Evolutionary conservation across 2,113 vertebrate genomes (phyloP).

Genomic region (Centropus bengalensis): DNA sequence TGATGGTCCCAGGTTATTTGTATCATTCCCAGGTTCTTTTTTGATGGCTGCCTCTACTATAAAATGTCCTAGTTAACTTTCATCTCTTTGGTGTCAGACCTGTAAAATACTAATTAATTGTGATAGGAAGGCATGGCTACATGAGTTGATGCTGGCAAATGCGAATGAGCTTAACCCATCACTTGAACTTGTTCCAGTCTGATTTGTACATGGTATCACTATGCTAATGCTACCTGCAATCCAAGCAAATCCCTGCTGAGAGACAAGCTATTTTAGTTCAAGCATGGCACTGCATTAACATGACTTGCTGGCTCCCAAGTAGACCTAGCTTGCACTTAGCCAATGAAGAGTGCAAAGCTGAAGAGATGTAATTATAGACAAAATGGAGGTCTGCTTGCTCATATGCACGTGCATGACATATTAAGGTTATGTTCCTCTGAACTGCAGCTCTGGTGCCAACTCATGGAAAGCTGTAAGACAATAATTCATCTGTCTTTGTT

Average conservation of each 20-base stretch:
- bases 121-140: not conserved
- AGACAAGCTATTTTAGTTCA: not conserved
- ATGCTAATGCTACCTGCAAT: not conserved
- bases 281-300: not conserved
- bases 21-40: not conserved
- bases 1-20: accelerated
- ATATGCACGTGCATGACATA: accelerated
- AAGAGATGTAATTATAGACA: not conserved
- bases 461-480: not conserved
- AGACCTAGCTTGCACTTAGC: not conserved
- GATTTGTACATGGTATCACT: not conserved
- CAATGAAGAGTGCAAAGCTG: not conserved
- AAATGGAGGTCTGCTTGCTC: not conserved
- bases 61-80: not conserved
- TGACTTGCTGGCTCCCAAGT: not conserved
- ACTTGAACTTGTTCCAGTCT: not conserved
- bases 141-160: not conserved
- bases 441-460: not conserved
- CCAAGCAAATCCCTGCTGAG: slow-evolving; percentile 3
- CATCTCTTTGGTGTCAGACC: not conserved
- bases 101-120: not conserved
- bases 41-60: not conserved
- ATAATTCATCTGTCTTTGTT: not conserved
- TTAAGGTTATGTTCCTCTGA: not conserved
- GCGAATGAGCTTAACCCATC: not conserved